These are phyloP conservation scores for Yponomeuta cagnagella DNA, from an alignment of 2,888 invertebrate species.

Conservation along the genomic window DNA sequence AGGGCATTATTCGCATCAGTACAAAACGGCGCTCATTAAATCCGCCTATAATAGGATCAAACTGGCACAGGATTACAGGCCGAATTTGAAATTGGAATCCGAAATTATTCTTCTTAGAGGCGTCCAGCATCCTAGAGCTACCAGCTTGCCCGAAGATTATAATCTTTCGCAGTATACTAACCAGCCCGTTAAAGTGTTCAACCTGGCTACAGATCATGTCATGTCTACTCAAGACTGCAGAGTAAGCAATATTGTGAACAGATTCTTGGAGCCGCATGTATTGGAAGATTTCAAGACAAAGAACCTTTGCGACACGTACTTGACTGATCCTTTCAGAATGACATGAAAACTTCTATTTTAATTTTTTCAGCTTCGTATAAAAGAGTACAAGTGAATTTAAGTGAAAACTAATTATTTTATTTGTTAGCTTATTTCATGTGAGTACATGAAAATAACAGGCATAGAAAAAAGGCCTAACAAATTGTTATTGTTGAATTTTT, in stretches of 20 bases:
- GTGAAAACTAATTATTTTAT: too few relatives aligned
- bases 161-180: slow-evolving; percentile 37
- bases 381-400: too few relatives aligned
- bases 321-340: slow-evolving; percentile 15
- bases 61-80: slow-evolving; percentile 34
- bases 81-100: slow-evolving; percentile 35
- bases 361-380: not conserved
- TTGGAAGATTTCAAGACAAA: slow-evolving; percentile 34
- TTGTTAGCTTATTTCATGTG: too few relatives aligned
- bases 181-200: slow-evolving; percentile 33
- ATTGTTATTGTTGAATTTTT: too few relatives aligned
- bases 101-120: slow-evolving; percentile 42
- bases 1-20: slow-evolving; percentile 32
- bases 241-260: slow-evolving; percentile 42
- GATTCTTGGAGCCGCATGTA: slow-evolving; percentile 28
- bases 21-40: slow-evolving; percentile 30
- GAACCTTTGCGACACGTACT: slow-evolving; percentile 34
- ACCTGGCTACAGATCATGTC: slow-evolving; percentile 33
- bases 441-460: too few relatives aligned
- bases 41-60: slow-evolving; percentile 33
- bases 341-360: not conserved
- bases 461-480: too few relatives aligned
- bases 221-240: slow-evolving; percentile 32
- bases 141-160: slow-evolving; percentile 34
- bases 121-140: slow-evolving; percentile 25